Conservation (phyloP, 1,140 invertebrate species). For the Coelopa frigida region DNA sequence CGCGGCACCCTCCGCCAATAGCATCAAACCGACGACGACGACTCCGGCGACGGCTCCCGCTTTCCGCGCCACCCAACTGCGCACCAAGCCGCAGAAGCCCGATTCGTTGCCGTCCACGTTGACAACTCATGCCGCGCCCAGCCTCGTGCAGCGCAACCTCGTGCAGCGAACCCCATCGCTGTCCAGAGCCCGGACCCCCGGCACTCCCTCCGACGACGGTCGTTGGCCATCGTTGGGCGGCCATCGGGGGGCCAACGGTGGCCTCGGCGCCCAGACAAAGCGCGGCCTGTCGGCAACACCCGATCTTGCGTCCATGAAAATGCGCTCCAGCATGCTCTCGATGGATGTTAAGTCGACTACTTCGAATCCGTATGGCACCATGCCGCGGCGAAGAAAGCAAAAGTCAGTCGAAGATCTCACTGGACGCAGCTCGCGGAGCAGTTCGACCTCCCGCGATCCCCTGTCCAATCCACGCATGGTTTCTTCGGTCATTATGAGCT, state of each 20-base stretch:
- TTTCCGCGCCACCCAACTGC: conserved; percentile 37
- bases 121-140: conserved; percentile 43
- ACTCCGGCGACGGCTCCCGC: conserved; percentile 19
- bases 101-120: conserved; percentile 39
- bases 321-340: conserved; percentile 37
- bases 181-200: conserved; percentile 52
- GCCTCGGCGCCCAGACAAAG: conserved; percentile 14
- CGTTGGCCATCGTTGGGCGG: conserved; percentile 53
- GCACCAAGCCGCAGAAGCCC: conserved; percentile 49
- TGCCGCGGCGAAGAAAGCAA: conserved; percentile 61
- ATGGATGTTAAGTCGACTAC: conserved; percentile 44
- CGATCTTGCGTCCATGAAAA: conserved; percentile 35
- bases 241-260: conserved; percentile 9
- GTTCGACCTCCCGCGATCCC: conserved; percentile 42
- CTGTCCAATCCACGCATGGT: too few relatives aligned
- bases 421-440: conserved; percentile 42
- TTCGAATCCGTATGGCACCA: conserved; percentile 62
- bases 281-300: conserved; percentile 26
- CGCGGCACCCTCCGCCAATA: too few relatives aligned
- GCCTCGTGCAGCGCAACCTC: conserved; percentile 49
- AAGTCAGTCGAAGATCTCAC: conserved; percentile 50
- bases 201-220: conserved; percentile 61
- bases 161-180: conserved; percentile 51
- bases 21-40: conserved; percentile 7
- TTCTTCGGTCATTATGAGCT: conserved; percentile 39